phyloP scores from a whole-genome alignment of 2,797 vertebrate species.

The Acipenser ruthenus region DNA sequence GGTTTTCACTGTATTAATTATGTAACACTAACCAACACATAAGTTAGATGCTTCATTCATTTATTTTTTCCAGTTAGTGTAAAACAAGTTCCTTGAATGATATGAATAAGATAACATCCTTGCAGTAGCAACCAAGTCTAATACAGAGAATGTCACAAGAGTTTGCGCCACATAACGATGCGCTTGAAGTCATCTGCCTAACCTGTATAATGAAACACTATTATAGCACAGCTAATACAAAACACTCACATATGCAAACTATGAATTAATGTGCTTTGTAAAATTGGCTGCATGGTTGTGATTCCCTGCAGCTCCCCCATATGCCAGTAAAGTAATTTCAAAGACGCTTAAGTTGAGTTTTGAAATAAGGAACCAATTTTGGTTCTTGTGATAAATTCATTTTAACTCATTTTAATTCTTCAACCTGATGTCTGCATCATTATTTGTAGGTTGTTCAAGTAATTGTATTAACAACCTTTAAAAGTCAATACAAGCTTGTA shows the following conservation, averaged over 20 bases:
- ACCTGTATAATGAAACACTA: neutral
- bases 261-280: neutral
- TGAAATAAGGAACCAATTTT: too few relatives aligned
- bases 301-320: too few relatives aligned
- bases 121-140: neutral
- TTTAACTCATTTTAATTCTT: too few relatives aligned
- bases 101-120: neutral
- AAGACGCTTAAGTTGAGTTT: too few relatives aligned
- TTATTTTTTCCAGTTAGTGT: neutral
- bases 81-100: neutral
- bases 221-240: neutral
- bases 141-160: conserved; percentile 6
- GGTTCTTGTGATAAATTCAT: too few relatives aligned
- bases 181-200: conserved; percentile 7
- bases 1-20: conserved; percentile 12
- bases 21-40: neutral
- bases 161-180: neutral
- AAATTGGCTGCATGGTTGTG: neutral
- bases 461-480: too few relatives aligned
- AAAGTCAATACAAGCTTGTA: too few relatives aligned
- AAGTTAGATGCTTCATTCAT: neutral
- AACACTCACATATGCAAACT: conserved; percentile 6
- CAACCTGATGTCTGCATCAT: too few relatives aligned
- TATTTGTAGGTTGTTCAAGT: too few relatives aligned
- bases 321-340: too few relatives aligned